phyloP scores from a whole-genome alignment of 2,797 vertebrate genomes.

The Poeciliopsis infans region DNA sequence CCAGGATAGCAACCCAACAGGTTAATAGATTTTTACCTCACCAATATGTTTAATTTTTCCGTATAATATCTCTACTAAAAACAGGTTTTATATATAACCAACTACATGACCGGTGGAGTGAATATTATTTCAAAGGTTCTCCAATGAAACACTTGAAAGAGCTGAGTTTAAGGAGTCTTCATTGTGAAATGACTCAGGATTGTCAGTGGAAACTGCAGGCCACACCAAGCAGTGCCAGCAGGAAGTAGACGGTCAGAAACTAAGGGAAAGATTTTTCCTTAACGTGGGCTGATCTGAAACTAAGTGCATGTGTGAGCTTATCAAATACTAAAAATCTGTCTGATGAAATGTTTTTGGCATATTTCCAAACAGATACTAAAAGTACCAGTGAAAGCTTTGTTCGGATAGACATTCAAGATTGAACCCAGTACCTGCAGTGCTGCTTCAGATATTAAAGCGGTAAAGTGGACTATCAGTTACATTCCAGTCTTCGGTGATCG shows the following conservation, averaged over 20 bases:
- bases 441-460: background rate
- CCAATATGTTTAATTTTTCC: too few relatives aligned
- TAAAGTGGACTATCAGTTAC: background rate
- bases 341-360: background rate
- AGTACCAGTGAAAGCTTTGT: background rate
- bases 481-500: background rate
- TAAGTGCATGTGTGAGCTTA: background rate
- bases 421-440: background rate
- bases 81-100: background rate
- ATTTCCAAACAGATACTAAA: background rate
- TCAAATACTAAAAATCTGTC: background rate
- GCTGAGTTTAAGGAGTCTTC: background rate
- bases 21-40: too few relatives aligned
- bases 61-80: too few relatives aligned
- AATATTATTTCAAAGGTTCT: background rate
- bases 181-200: background rate
- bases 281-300: background rate
- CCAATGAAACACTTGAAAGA: background rate
- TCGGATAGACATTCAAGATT: background rate
- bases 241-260: background rate
- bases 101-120: background rate
- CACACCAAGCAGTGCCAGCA: background rate
- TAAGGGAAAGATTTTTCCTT: background rate
- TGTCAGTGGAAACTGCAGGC: background rate
- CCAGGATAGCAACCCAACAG: too few relatives aligned